Evolutionary conservation across 2,888 invertebrate species (phyloP).

Genomic region (Timema cristinae): DNA sequence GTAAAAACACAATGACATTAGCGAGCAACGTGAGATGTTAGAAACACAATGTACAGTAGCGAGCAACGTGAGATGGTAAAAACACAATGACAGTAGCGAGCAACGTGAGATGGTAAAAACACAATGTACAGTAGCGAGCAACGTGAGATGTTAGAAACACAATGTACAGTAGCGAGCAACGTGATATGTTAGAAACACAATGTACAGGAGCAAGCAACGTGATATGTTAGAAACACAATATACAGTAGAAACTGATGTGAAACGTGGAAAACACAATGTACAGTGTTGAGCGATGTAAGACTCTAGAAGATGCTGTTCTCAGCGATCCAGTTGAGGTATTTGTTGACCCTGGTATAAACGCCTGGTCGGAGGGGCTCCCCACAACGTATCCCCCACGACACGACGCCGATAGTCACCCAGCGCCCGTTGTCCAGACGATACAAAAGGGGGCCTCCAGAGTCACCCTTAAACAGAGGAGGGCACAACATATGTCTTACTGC

Average conservation of each 20-base stretch:
- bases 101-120: too few relatives aligned
- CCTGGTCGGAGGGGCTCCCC: conserved; percentile 73
- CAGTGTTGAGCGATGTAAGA: neutral
- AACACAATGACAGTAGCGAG: too few relatives aligned
- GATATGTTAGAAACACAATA: too few relatives aligned
- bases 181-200: neutral
- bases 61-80: too few relatives aligned
- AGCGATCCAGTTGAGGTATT: conserved; percentile 68
- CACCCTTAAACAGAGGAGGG: conserved; percentile 55
- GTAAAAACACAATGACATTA: too few relatives aligned
- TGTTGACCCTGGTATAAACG: conserved; percentile 70
- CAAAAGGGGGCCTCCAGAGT: conserved; percentile 80
- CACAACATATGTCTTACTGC: too few relatives aligned
- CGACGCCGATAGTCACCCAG: conserved; percentile 75
- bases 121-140: too few relatives aligned
- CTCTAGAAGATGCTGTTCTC: conserved; percentile 43
- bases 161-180: too few relatives aligned
- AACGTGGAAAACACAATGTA: neutral
- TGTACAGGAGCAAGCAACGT: neutral
- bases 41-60: too few relatives aligned
- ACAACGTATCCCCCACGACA: conserved; percentile 82
- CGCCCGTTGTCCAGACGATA: conserved; percentile 67
- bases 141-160: too few relatives aligned
- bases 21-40: too few relatives aligned
- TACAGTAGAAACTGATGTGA: neutral